Conservation (phyloP, 1,140 invertebrate species). For the Papilio machaon region DNA sequence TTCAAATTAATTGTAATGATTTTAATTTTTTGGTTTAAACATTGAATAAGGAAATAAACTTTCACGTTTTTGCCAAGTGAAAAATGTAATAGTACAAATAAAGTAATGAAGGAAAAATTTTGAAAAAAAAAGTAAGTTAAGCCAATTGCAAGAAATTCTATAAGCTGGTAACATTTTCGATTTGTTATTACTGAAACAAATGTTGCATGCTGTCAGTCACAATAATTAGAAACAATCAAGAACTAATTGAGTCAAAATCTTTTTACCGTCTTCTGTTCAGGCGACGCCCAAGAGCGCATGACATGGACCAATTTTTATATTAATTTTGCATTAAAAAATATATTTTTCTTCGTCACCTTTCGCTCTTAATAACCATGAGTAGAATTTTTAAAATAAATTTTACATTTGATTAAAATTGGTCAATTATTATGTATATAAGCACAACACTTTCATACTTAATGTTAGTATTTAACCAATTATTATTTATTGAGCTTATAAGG, state of each 20-base stretch:
- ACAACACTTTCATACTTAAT: background rate
- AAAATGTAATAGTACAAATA: conserved; percentile 41
- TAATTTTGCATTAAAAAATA: conserved; percentile 44
- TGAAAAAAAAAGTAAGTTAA: conserved; percentile 65
- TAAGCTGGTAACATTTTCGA: conserved; percentile 66
- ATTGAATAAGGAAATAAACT: background rate
- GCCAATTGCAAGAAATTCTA: conserved; percentile 76
- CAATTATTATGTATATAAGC: background rate
- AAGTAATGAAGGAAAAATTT: conserved; percentile 58
- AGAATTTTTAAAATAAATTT: background rate
- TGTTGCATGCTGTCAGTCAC: conserved; percentile 79
- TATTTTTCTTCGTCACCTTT: conserved; percentile 9
- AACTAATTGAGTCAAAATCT: conserved; percentile 70
- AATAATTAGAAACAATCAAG: conserved; percentile 70
- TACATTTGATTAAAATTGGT: background rate
- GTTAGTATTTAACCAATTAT: background rate
- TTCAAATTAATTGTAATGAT: background rate
- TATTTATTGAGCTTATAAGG: background rate
- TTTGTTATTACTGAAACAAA: conserved; percentile 66
- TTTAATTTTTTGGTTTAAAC: background rate
- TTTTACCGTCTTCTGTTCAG: conserved; percentile 80
- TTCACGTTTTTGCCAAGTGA: conserved; percentile 42
- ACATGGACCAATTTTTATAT: conserved; percentile 71
- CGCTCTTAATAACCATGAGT: background rate
- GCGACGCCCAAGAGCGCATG: conserved; percentile 72